Conservation (phyloP, 2,113 vertebrate genomes). For the Pao palembangensis region DNA sequence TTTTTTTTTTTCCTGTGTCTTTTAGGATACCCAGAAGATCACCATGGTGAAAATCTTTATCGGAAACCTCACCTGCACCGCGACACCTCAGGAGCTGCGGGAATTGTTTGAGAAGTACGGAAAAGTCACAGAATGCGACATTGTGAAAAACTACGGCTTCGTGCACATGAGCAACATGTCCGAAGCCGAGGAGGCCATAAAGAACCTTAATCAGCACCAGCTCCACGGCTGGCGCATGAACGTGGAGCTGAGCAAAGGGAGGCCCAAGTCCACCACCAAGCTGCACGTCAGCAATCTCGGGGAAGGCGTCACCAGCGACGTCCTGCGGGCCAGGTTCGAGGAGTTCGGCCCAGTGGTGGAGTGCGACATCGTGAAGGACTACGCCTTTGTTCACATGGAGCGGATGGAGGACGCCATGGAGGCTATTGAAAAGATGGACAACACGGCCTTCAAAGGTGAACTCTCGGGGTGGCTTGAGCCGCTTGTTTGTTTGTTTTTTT, state of each 20-base stretch:
- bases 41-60: constrained; percentile 96
- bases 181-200: constrained; percentile 87
- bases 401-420: constrained; percentile 88
- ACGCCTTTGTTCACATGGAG: constrained; percentile 96
- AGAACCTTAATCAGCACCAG: constrained; percentile 87
- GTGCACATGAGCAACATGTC: constrained; percentile 87
- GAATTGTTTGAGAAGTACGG: constrained; percentile 90
- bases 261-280: constrained; percentile 88
- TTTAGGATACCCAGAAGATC: constrained; percentile 37
- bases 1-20: constrained; percentile 8
- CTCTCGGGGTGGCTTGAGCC: constrained; percentile 35
- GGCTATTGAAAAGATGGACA: constrained; percentile 86
- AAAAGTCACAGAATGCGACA: constrained; percentile 88
- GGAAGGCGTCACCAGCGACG: constrained; percentile 77
- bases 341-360: constrained; percentile 89
- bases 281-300: constrained; percentile 91
- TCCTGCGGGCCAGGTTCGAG: constrained; percentile 86
- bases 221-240: constrained; percentile 88
- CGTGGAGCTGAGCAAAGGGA: constrained; percentile 90
- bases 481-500: not conserved
- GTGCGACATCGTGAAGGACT: constrained; percentile 95
- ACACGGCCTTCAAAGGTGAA: constrained; percentile 90
- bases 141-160: constrained; percentile 94
- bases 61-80: constrained; percentile 85
- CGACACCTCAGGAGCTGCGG: constrained; percentile 86